Conservation (phyloP, 2,797 vertebrate species). For the Dallia pectoralis region DNA sequence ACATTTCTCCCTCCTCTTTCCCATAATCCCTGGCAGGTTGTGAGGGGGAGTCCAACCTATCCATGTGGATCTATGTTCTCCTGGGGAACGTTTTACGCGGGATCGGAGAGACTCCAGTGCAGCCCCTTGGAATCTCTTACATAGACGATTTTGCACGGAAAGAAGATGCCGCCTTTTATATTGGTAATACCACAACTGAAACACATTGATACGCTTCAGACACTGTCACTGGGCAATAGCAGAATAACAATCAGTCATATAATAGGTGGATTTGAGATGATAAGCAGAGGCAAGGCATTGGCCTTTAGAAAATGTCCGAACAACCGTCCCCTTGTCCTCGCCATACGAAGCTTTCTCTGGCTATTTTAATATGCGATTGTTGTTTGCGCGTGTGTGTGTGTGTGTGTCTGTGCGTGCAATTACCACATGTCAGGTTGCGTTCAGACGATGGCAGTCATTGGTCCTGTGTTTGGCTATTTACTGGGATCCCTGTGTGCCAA, state of each 20-base stretch:
- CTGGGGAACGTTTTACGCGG: slow-evolving; percentile 74
- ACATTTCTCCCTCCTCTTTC: neutral
- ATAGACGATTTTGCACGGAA: slow-evolving; percentile 75
- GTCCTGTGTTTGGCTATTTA: slow-evolving; percentile 81
- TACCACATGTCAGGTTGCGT: slow-evolving; percentile 73
- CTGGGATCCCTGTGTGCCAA: slow-evolving; percentile 81
- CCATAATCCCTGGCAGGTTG: slow-evolving; percentile 51
- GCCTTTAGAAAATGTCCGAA: neutral
- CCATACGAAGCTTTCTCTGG: neutral
- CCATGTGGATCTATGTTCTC: slow-evolving; percentile 75
- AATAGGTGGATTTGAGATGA: neutral
- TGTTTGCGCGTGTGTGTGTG: neutral
- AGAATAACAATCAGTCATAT: neutral
- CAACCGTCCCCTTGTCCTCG: neutral
- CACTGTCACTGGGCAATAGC: neutral
- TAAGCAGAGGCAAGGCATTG: neutral
- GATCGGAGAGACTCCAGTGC: slow-evolving; percentile 72
- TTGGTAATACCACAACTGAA: slow-evolving; percentile 60
- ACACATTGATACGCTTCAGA: neutral
- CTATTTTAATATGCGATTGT: neutral
- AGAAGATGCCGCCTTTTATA: slow-evolving; percentile 75
- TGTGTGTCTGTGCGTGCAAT: slow-evolving; percentile 5
- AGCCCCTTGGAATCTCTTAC: slow-evolving; percentile 74
- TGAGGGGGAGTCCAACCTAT: slow-evolving; percentile 67
- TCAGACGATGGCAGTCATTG: slow-evolving; percentile 82